Conservation (phyloP, 2,113 vertebrate genomes). For the Pontoporia blainvillei region DNA sequence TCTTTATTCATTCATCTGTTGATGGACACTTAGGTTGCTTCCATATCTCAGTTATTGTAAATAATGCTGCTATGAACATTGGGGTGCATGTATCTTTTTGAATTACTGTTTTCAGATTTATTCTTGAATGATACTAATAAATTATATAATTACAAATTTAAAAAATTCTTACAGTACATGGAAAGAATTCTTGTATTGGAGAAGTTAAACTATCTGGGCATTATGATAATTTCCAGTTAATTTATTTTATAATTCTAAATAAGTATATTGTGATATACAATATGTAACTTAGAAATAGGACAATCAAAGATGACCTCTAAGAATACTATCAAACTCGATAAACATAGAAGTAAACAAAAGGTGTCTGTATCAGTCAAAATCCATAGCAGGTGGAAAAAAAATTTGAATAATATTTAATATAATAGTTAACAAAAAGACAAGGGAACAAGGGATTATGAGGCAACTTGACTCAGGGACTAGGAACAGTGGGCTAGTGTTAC, state of each 20-base stretch:
- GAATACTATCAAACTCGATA: neutral
- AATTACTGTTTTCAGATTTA: neutral
- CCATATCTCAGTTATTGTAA: neutral
- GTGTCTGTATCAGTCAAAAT: neutral
- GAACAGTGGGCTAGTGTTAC: neutral
- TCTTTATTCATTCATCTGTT: neutral
- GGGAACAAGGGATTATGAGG: neutral
- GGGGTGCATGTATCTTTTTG: neutral
- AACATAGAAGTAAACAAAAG: neutral
- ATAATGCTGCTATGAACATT: neutral
- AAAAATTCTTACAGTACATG: neutral
- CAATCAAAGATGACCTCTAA: neutral
- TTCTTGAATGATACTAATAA: neutral
- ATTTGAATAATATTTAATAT: neutral
- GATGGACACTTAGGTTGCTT: neutral
- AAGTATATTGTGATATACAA: neutral
- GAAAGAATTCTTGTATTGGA: neutral
- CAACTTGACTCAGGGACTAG: neutral
- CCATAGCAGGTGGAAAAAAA: neutral
- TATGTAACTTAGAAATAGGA: neutral
- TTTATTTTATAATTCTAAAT: neutral
- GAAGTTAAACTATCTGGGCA: neutral
- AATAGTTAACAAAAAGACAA: neutral
- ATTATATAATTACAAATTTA: neutral
- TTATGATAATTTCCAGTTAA: neutral